These are phyloP conservation scores for Eledona agricola DNA, from an alignment of 2,888 invertebrate genomes.

Conservation along the genomic window DNA sequence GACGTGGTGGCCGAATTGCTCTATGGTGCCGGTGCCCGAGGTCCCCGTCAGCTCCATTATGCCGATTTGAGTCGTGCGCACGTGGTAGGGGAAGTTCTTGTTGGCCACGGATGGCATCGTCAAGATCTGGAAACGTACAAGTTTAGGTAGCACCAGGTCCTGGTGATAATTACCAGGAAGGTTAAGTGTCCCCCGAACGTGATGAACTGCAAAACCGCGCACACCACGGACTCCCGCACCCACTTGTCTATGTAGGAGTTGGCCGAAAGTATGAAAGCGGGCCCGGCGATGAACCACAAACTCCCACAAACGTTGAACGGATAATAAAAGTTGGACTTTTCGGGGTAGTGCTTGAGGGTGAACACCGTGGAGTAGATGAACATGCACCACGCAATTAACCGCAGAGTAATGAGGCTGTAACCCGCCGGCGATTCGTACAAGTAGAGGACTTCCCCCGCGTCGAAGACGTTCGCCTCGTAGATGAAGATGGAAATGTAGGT, in stretches of 20 bases:
- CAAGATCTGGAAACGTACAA: conserved; percentile 66
- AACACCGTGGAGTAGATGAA: conserved; percentile 74
- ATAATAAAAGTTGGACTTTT: conserved; percentile 84
- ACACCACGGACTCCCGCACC: conserved; percentile 79
- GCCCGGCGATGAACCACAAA: conserved; percentile 87
- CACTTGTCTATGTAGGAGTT: conserved; percentile 83
- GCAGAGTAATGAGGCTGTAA: conserved; percentile 78
- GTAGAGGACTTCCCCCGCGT: conserved; percentile 90
- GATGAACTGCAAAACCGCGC: conserved; percentile 70
- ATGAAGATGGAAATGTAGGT: conserved; percentile 80
- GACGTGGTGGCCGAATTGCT: conserved; percentile 71
- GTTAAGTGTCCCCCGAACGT: conserved; percentile 71
- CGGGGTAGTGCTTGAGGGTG: conserved; percentile 84
- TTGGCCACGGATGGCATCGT: conserved; percentile 88
- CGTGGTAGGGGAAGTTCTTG: conserved; percentile 90
- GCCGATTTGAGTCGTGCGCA: conserved; percentile 83
- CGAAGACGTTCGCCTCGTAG: conserved; percentile 86
- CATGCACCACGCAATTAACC: conserved; percentile 83
- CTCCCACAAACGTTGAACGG: conserved; percentile 85
- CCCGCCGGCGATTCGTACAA: conserved; percentile 92
- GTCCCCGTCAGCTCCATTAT: conserved; percentile 70
- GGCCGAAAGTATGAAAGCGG: conserved; percentile 79
- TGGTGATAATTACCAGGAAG: conserved; percentile 68
- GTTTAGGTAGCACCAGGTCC: background rate
- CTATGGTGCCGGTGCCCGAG: conserved; percentile 64